These are phyloP conservation scores for Tribolium madens DNA, from an alignment of 1,140 invertebrate species.

Conservation along the genomic window DNA sequence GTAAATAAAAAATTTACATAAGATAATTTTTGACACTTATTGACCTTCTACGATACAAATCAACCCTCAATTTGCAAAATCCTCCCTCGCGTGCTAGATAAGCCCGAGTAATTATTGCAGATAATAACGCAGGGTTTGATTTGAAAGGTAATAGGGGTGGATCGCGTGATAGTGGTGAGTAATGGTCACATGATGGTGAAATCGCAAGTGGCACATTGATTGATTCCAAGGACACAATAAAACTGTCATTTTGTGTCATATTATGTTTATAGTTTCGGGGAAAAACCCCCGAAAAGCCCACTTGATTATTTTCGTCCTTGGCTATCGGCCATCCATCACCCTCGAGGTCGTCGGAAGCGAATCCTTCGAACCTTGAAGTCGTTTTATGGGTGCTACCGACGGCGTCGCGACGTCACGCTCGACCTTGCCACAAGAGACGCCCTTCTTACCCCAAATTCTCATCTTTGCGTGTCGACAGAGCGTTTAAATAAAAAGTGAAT, in stretches of 20 bases:
- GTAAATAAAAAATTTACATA: too few relatives aligned
- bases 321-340: neutral
- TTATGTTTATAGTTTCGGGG: neutral
- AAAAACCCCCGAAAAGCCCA: too few relatives aligned
- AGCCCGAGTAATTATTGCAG: constrained; percentile 25
- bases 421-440: neutral
- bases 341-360: constrained; percentile 16
- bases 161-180: constrained; percentile 14
- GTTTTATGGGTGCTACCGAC: constrained; percentile 5
- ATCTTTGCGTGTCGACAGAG: neutral
- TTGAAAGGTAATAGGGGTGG: constrained; percentile 28
- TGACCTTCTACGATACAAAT: too few relatives aligned
- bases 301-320: neutral
- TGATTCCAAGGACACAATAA: constrained; percentile 4
- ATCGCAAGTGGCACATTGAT: constrained; percentile 33
- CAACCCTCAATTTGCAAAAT: neutral
- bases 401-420: neutral
- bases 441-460: neutral
- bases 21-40: too few relatives aligned
- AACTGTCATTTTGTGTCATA: neutral
- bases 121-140: constrained; percentile 25
- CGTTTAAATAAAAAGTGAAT: too few relatives aligned
- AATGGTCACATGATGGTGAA: constrained; percentile 15
- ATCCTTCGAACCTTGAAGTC: neutral
- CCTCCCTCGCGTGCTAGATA: constrained; percentile 14